phyloP scores from a whole-genome alignment of 1,140 invertebrate species.

The Tetraneura akinire region DNA sequence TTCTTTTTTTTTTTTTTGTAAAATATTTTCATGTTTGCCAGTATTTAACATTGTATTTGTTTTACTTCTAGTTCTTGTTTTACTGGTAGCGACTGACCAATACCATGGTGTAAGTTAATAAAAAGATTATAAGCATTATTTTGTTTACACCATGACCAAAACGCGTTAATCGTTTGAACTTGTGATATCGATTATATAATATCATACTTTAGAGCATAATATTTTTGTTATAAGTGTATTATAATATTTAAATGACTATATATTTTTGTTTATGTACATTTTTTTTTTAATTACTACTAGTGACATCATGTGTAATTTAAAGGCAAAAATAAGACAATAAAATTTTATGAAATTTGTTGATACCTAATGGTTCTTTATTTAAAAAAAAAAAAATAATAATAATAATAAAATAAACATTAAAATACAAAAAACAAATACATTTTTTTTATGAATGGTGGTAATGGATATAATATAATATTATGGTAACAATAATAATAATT shows the following conservation, averaged over 20 bases:
- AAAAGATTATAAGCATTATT: slow-evolving; percentile 35
- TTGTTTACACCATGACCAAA: slow-evolving; percentile 51
- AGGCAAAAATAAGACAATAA: slow-evolving; percentile 42
- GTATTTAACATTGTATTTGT: slow-evolving; percentile 41
- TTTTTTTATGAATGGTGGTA: background rate
- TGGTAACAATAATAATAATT: slow-evolving; percentile 32
- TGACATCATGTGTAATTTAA: slow-evolving; percentile 41
- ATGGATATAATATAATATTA: slow-evolving; percentile 33
- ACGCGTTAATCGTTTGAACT: slow-evolving; percentile 51
- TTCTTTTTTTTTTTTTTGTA: slow-evolving; percentile 46
- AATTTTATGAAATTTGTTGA: slow-evolving; percentile 50
- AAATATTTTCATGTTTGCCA: slow-evolving; percentile 48
- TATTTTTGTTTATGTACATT: slow-evolving; percentile 51
- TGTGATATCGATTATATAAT: slow-evolving; percentile 50
- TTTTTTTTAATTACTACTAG: slow-evolving; percentile 49
- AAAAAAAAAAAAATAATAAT: slow-evolving; percentile 16
- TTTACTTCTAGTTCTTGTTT: slow-evolving; percentile 48
- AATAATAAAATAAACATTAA: slow-evolving; percentile 5
- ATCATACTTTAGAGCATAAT: slow-evolving; percentile 49
- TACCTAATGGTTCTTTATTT: slow-evolving; percentile 17
- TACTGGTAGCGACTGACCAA: slow-evolving; percentile 49
- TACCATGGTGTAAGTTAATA: slow-evolving; percentile 48
- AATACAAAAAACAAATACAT: slow-evolving; percentile 27
- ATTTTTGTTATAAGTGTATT: slow-evolving; percentile 51
- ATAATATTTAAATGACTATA: slow-evolving; percentile 51